These are phyloP conservation scores for Carlito syrichta DNA, from an alignment of 2,113 vertebrate species.

Conservation along the genomic window DNA sequence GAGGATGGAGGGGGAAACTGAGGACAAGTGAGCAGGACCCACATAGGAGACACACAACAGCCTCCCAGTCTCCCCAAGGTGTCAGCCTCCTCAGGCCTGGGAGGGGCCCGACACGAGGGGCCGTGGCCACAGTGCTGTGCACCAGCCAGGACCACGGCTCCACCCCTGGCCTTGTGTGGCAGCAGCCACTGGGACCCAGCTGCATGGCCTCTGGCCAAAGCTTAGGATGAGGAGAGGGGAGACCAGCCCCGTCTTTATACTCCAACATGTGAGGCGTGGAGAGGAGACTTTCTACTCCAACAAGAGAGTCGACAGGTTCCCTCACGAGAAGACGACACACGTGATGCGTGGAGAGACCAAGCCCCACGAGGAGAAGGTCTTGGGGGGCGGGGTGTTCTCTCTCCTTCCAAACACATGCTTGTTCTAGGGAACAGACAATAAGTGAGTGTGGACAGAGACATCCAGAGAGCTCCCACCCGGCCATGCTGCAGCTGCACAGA, in stretches of 20 bases:
- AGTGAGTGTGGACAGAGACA: background rate
- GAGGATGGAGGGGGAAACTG: accelerated
- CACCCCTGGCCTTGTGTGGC: accelerated
- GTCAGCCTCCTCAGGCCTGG: background rate
- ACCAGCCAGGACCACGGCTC: accelerated
- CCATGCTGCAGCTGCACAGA: too few relatives aligned
- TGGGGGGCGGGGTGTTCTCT: background rate
- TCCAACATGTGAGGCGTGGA: background rate
- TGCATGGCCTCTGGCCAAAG: background rate
- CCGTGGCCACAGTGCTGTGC: accelerated
- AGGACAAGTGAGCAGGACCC: background rate
- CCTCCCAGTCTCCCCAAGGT: accelerated
- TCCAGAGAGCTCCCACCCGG: background rate
- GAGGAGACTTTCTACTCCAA: too few relatives aligned
- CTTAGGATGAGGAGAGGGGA: background rate
- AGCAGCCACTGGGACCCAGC: background rate
- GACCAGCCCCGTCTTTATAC: background rate
- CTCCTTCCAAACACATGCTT: background rate
- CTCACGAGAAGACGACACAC: too few relatives aligned
- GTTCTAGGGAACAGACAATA: background rate
- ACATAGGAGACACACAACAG: background rate
- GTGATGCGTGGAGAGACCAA: too few relatives aligned
- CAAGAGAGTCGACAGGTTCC: background rate
- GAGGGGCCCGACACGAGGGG: accelerated
- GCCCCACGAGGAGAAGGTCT: background rate